Evolutionary conservation across 2,113 vertebrate species (phyloP).

Genomic region (Chaenogobius annularis): DNA sequence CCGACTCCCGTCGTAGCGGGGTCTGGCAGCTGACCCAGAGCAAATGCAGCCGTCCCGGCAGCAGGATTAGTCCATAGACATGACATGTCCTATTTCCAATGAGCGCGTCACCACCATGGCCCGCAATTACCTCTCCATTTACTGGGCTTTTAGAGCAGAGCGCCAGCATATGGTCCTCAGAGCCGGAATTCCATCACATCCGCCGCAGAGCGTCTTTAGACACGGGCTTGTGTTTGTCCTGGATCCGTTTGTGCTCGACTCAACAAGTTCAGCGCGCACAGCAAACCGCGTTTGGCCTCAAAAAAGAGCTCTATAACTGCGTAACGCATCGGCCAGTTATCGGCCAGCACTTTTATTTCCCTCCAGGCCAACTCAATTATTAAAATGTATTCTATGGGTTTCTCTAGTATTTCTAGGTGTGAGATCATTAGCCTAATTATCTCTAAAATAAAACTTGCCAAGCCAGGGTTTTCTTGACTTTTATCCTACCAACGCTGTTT

Average conservation of each 20-base stretch:
- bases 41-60: conserved; percentile 56
- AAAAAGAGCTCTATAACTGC: not conserved
- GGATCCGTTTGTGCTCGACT: too few species aligned
- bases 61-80: conserved; percentile 73
- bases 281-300: not conserved
- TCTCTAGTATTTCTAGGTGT: too few species aligned
- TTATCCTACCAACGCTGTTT: too few species aligned
- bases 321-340: not conserved
- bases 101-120: conserved; percentile 36
- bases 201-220: not conserved
- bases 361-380: too few species aligned
- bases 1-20: conserved; percentile 64
- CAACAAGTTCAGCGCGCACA: not conserved
- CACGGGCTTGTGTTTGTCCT: too few species aligned
- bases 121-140: conserved; percentile 29
- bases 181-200: conserved; percentile 4
- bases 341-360: not conserved
- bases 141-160: not conserved
- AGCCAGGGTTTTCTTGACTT: too few species aligned
- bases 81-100: conserved; percentile 73
- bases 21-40: conserved; percentile 82
- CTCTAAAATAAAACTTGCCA: too few species aligned
- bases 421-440: too few species aligned
- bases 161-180: conserved; percentile 20
- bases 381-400: not conserved